These are phyloP conservation scores for Salvelinus fontinalis DNA, from an alignment of 2,113 vertebrate species.

Conservation along the genomic window DNA sequence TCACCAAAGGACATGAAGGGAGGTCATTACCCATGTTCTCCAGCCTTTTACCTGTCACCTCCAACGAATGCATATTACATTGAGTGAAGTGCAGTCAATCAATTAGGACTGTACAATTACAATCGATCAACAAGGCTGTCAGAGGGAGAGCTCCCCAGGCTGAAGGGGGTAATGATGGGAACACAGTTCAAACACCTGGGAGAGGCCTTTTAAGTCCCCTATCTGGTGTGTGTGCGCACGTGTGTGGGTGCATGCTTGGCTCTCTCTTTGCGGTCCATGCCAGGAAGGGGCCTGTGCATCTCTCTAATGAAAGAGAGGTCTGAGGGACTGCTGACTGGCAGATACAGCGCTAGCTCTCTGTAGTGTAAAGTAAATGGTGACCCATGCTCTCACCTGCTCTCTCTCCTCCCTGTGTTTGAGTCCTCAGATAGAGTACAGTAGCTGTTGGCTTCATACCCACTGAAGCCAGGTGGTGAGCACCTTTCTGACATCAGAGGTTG, in stretches of 20 bases:
- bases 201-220: slow-evolving; percentile 64
- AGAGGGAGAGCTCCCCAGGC: slow-evolving; percentile 66
- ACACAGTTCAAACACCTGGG: slow-evolving; percentile 70
- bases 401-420: not conserved
- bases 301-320: slow-evolving; percentile 47
- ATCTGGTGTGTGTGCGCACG: not conserved
- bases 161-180: slow-evolving; percentile 69
- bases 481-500: not conserved
- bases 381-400: slow-evolving; percentile 52
- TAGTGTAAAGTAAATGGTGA: slow-evolving; percentile 59
- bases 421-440: not conserved
- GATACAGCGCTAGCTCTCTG: slow-evolving; percentile 63
- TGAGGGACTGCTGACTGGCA: slow-evolving; percentile 65
- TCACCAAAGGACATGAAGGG: slow-evolving; percentile 68
- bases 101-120: slow-evolving; percentile 66
- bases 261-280: slow-evolving; percentile 2
- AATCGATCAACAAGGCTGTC: slow-evolving; percentile 72
- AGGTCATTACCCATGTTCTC: slow-evolving; percentile 60
- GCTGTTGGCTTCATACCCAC: not conserved
- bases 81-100: slow-evolving; percentile 64
- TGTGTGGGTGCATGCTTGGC: not conserved
- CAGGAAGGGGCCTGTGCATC: slow-evolving; percentile 33
- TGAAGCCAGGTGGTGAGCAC: not conserved
- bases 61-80: slow-evolving; percentile 68
- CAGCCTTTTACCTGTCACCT: slow-evolving; percentile 67